Base-by-base conservation (phyloP, 2,113 vertebrate species). In the Pelusios castaneus region DNA sequence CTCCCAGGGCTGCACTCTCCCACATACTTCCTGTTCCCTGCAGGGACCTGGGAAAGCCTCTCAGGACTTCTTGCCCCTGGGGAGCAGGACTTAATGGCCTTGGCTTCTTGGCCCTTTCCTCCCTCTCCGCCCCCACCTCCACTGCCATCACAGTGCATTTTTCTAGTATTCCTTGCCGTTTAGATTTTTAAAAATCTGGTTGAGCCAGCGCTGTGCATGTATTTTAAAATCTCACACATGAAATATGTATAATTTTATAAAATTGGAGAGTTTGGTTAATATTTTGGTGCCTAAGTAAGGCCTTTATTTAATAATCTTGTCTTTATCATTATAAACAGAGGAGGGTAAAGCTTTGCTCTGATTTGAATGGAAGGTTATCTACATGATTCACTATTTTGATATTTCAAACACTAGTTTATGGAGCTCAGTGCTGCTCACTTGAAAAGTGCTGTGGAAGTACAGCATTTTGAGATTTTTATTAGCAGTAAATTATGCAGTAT, bases 361-460 rank as follows among this genome's bases (percentile, higher is more conserved):
- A 34, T 45, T 94, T 84, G 51, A 75, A 77, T 21, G 49, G 51
- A 75, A 78, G 6, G 31, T n/a, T 31, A 67, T 70, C 76, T 78
- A 54, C 89, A 91, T 83, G 1, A 0, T 67, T 94, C 83, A 91
- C 54, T 94, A 80, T 80, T 16, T 85, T 8, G 29, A 82, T 88
- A 91, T 92, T 24, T 93, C 49, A 91, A 94, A 73, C n/a, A 29
- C 2, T 67, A n/a, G n/a, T 87, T 27, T 93, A 82, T 54, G 88
- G 45, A 89, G 58, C 83, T 63, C 14, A n/a, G 58, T 89, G 82
- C 75, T 88, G 49, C 1, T 89, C 13, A 86, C 88, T 75, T 79
- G 41, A 85, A 88, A 87, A 67, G 8, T 88, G 38, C 80, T 89
- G 84, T 89, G 49, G 31, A 78, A 54, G 81, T 80, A 45, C 93